A percentile compares a stretch with the other conserved stretches of the same genome.
phyloP scores from a whole-genome alignment of 1,140 invertebrate genomes.

The Rhynchophorus ferrugineus region DNA sequence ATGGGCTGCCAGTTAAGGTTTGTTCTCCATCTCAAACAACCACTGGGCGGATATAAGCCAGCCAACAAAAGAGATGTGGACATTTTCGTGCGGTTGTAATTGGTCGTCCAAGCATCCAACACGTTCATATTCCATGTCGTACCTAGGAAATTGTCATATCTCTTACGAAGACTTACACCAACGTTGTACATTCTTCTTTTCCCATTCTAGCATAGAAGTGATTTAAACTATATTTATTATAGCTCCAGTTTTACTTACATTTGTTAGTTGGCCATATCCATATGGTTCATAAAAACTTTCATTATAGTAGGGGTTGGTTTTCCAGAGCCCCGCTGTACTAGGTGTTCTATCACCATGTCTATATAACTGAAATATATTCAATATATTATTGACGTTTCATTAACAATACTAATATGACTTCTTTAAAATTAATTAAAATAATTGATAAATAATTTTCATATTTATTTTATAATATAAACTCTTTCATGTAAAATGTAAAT shows the following conservation, averaged over 20 bases:
- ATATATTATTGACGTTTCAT: too few relatives aligned
- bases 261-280: constrained; percentile 63
- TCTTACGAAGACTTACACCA: constrained; percentile 51
- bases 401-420: too few relatives aligned
- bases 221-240: not conserved
- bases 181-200: constrained; percentile 48
- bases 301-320: constrained; percentile 52
- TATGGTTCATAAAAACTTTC: constrained; percentile 51
- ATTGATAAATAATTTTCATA: too few relatives aligned
- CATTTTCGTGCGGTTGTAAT: constrained; percentile 25
- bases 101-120: constrained; percentile 39
- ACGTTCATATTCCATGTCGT: constrained; percentile 41
- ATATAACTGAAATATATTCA: too few relatives aligned
- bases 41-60: constrained; percentile 21
- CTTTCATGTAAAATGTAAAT: too few relatives aligned
- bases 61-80: constrained; percentile 19
- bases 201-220: constrained; percentile 19
- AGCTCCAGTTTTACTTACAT: constrained; percentile 25
- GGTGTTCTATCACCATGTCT: constrained; percentile 74
- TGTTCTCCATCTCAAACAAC: constrained; percentile 13
- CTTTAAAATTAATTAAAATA: too few relatives aligned
- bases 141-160: constrained; percentile 51
- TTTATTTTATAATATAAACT: too few relatives aligned
- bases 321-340: constrained; percentile 46
- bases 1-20: constrained; percentile 66